Percentiles rank a stretch among this genome's conserved stretches.
Evolutionary conservation across 1,140 invertebrate genomes (phyloP).

Genomic region (Zaprionus inermis): DNA sequence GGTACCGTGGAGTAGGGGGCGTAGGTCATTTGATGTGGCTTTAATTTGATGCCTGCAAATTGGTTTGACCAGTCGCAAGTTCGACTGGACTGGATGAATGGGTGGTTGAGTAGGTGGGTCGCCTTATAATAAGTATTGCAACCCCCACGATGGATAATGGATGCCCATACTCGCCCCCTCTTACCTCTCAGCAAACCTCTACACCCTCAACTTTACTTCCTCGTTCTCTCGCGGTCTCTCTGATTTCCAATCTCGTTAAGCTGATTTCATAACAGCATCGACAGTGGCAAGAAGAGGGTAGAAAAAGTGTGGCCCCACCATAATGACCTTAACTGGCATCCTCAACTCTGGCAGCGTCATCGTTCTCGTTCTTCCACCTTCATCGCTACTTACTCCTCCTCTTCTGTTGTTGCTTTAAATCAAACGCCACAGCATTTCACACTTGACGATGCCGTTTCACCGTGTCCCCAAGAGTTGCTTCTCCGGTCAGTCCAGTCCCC

Average conservation of each 20-base stretch:
- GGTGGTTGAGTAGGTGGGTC: not conserved
- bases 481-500: slow-evolving; percentile 29
- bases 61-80: slow-evolving; percentile 62
- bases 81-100: not conserved
- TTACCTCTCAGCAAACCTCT: too few relatives aligned
- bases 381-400: not conserved
- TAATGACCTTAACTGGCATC: slow-evolving; percentile 44
- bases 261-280: slow-evolving; percentile 77
- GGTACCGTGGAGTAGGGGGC: too few relatives aligned
- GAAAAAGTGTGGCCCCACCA: slow-evolving; percentile 8
- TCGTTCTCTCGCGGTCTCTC: slow-evolving; percentile 50
- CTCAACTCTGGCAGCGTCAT: slow-evolving; percentile 34
- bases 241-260: slow-evolving; percentile 80
- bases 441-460: slow-evolving; percentile 58
- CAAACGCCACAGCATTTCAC: slow-evolving; percentile 72
- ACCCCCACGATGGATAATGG: slow-evolving; percentile 63
- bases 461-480: slow-evolving; percentile 44
- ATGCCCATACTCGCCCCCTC: slow-evolving; percentile 20
- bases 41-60: slow-evolving; percentile 75
- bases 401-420: slow-evolving; percentile 70
- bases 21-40: slow-evolving; percentile 56
- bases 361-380: not conserved
- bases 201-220: slow-evolving; percentile 8
- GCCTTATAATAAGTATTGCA: slow-evolving; percentile 35
- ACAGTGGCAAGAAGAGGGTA: slow-evolving; percentile 18